phyloP scores from a whole-genome alignment of 2,888 invertebrate genomes.

The Cryptocephalus primarius region DNA sequence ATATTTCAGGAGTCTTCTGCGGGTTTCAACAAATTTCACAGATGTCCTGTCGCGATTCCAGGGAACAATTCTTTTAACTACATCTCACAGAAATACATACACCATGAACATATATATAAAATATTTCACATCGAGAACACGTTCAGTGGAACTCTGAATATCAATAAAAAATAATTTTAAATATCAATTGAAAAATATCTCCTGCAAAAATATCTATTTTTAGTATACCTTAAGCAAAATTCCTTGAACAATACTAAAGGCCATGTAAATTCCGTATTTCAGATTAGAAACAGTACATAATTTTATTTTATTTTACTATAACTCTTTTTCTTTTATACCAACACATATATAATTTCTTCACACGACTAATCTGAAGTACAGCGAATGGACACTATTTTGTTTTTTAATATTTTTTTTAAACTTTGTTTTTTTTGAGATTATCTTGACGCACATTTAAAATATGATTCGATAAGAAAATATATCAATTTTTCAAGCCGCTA shows the following conservation, averaged over 20 bases:
- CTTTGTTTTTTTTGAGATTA: slow-evolving; percentile 32
- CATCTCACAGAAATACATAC: slow-evolving; percentile 21
- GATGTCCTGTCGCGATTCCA: not conserved
- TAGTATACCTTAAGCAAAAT: slow-evolving; percentile 32
- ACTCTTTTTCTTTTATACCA: slow-evolving; percentile 1
- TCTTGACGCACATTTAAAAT: slow-evolving; percentile 49
- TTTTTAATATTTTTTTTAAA: slow-evolving; percentile 17
- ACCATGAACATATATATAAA: slow-evolving; percentile 30
- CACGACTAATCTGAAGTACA: slow-evolving; percentile 22
- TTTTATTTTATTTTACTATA: not conserved
- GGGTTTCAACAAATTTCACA: no score
- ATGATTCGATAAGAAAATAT: slow-evolving; percentile 54
- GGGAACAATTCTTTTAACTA: slow-evolving; percentile 9
- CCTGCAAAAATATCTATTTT: slow-evolving; percentile 32
- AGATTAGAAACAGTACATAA: slow-evolving; percentile 16
- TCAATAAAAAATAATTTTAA: slow-evolving; percentile 27
- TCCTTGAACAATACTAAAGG: slow-evolving; percentile 23
- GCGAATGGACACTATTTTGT: slow-evolving; percentile 11
- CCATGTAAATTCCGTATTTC: slow-evolving; percentile 26
- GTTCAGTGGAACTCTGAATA: slow-evolving; percentile 39
- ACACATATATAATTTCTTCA: not conserved
- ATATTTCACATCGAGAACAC: slow-evolving; percentile 40
- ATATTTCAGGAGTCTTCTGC: no score
- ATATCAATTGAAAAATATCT: slow-evolving; percentile 26
- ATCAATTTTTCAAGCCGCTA: slow-evolving; percentile 27